Percentiles rank a stretch among this genome's conserved stretches.
Conservation (phyloP, 2,113 vertebrate species). For the Burhinus bistriatus region DNA sequence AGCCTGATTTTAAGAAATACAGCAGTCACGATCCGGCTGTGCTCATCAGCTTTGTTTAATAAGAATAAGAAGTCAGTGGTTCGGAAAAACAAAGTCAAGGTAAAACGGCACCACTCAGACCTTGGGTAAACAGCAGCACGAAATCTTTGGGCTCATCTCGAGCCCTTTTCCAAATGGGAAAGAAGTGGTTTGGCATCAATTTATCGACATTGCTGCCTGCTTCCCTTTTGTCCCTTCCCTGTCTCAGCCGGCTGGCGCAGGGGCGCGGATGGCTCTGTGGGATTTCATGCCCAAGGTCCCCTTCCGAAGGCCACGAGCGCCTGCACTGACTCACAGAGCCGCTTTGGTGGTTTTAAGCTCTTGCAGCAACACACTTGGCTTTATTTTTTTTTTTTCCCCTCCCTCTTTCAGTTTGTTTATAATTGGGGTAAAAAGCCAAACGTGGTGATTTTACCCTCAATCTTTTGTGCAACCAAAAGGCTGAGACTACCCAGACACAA, state of each 20-base stretch:
- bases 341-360: background rate
- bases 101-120: rapidly evolving
- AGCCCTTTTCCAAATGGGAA: background rate
- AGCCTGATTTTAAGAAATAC: background rate
- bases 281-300: background rate
- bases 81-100: rapidly evolving
- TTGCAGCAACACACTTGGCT: background rate
- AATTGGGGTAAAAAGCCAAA: background rate
- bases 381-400: rapidly evolving
- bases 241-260: rapidly evolving
- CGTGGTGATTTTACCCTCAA: background rate
- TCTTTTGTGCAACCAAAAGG: background rate
- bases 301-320: background rate
- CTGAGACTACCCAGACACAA: background rate
- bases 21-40: background rate
- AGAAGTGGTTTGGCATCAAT: background rate
- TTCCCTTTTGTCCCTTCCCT: background rate
- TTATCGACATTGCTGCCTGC: rapidly evolving
- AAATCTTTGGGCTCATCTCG: rapidly evolving
- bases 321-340: background rate
- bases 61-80: rapidly evolving
- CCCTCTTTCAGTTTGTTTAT: background rate
- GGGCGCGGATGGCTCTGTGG: rapidly evolving
- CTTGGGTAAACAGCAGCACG: rapidly evolving
- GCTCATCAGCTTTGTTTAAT: background rate